Evolutionary conservation across 2,888 invertebrate species (phyloP).

Genomic region (Lordiphosa andalusiaca): DNA sequence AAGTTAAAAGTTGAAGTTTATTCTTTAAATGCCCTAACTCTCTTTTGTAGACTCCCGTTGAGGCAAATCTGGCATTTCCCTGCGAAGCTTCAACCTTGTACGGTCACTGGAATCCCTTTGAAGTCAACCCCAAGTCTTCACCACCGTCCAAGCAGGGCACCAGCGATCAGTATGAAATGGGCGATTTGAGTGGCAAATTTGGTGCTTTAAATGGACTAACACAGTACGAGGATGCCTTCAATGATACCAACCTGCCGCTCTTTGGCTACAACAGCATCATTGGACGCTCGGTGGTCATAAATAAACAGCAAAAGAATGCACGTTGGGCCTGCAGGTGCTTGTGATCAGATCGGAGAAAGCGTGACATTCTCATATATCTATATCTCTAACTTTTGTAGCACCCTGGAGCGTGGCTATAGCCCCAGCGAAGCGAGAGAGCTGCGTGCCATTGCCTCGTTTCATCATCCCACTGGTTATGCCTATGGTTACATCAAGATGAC

Average conservation of each 20-base stretch:
- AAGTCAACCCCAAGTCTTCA: slow-evolving; percentile 84
- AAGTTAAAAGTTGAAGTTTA: neutral
- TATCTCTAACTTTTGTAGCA: slow-evolving; percentile 80
- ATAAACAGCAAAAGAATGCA: slow-evolving; percentile 84
- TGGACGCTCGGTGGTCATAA: slow-evolving; percentile 92
- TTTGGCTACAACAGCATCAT: slow-evolving; percentile 91
- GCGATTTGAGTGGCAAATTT: slow-evolving; percentile 92
- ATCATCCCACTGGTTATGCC: slow-evolving; percentile 90
- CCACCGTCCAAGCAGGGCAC: slow-evolving; percentile 86
- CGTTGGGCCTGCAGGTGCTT: slow-evolving; percentile 87
- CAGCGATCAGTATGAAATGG: slow-evolving; percentile 92
- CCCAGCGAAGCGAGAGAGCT: slow-evolving; percentile 92
- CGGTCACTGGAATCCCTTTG: slow-evolving; percentile 92
- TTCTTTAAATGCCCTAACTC: fast-evolving
- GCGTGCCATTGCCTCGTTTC: slow-evolving; percentile 93
- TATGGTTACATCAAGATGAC: slow-evolving; percentile 93
- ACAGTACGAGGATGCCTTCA: slow-evolving; percentile 83
- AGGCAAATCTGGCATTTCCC: slow-evolving; percentile 91
- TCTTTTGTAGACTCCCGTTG: slow-evolving; percentile 86
- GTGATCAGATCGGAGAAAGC: fast-evolving
- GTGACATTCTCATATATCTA: neutral
- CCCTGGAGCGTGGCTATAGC: slow-evolving; percentile 92
- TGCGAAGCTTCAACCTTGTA: slow-evolving; percentile 91
- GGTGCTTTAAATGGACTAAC: slow-evolving; percentile 86
- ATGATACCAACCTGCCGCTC: slow-evolving; percentile 90